These are phyloP conservation scores for Drosophila kohkoa DNA, from an alignment of 1,140 invertebrate species.

Conservation along the genomic window DNA sequence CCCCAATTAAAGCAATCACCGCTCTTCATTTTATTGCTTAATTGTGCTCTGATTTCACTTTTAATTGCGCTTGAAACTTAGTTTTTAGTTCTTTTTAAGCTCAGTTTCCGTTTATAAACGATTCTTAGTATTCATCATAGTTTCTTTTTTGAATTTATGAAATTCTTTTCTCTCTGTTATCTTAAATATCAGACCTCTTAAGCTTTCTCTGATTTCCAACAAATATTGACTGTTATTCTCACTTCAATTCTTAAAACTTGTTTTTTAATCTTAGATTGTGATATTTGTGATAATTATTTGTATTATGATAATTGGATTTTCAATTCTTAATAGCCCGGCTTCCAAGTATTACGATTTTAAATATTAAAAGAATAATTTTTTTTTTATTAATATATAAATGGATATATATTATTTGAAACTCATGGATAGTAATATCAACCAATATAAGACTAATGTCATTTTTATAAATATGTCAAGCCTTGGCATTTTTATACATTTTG, in stretches of 20 bases:
- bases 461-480: neutral
- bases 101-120: neutral
- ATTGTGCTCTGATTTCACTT: neutral
- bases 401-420: no score
- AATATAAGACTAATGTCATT: neutral
- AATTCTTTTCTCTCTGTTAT: neutral
- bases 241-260: neutral
- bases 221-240: neutral
- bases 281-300: neutral
- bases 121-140: neutral
- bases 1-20: neutral
- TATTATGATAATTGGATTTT: neutral
- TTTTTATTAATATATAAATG: no score
- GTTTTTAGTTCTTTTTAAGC: neutral
- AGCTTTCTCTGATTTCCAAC: neutral
- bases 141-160: neutral
- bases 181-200: neutral
- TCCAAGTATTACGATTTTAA: no score
- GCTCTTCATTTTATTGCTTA: neutral
- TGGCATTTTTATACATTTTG: neutral
- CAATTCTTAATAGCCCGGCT: neutral
- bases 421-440: no score
- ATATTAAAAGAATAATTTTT: no score
- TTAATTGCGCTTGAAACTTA: constrained; percentile 1
- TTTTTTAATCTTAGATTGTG: neutral